phyloP scores from a whole-genome alignment of 2,797 vertebrate genomes.

The Orientallactaga sibirica region DNA sequence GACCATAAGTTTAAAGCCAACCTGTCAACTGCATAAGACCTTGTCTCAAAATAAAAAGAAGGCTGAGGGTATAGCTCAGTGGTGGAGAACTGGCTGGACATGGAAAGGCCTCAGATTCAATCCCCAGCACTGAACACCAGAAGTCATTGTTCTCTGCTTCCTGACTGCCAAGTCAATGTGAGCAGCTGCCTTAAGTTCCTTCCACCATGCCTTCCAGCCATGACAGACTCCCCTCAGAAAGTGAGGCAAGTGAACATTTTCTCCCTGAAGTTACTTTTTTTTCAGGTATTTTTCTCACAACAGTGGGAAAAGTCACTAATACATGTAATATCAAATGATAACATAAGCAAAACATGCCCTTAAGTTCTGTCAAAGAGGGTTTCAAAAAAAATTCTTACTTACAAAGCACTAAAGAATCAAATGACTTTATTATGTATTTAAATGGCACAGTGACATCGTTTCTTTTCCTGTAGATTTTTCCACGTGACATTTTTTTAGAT shows the following conservation, averaged over 20 bases:
- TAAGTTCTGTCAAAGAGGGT: neutral
- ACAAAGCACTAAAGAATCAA: constrained; percentile 55
- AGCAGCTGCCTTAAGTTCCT: neutral
- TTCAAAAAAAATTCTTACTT: constrained; percentile 37
- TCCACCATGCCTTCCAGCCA: neutral
- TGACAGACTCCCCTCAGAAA: neutral
- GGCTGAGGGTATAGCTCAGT: neutral
- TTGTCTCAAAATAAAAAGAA: neutral
- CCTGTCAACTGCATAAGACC: neutral
- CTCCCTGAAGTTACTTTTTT: neutral
- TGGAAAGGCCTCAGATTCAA: neutral
- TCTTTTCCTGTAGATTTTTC: neutral
- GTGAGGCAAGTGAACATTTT: neutral
- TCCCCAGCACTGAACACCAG: neutral
- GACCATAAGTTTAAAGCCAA: neutral
- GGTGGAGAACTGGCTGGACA: neutral
- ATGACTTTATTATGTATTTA: constrained; percentile 43
- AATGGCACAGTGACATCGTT: constrained; percentile 12
- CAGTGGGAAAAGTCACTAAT: neutral
- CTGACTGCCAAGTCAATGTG: neutral
- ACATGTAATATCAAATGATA: neutral
- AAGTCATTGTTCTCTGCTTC: neutral
- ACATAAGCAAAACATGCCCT: neutral
- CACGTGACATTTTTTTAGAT: constrained; percentile 12
- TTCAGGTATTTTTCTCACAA: neutral